Evolutionary conservation across 2,113 vertebrate species (phyloP).

Genomic region (Eulemur rufifrons): DNA sequence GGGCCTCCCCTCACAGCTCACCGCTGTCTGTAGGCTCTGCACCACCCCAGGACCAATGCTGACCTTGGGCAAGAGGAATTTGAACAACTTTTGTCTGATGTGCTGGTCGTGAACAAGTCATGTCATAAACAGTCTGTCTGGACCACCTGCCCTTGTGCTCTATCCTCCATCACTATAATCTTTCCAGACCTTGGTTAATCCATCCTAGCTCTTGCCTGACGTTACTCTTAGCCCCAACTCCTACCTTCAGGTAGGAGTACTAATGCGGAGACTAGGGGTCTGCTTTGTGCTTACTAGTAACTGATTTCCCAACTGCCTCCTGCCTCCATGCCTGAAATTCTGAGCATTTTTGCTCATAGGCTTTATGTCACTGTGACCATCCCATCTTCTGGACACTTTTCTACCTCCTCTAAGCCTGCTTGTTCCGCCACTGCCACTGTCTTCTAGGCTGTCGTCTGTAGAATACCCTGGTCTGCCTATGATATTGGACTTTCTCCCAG

Average conservation of each 20-base stretch:
- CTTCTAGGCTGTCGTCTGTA: not conserved
- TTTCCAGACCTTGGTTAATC: not conserved
- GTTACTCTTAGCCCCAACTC: not conserved
- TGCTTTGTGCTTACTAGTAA: not conserved
- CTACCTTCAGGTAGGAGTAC: not conserved
- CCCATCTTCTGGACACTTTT: not conserved
- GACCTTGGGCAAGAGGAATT: not conserved
- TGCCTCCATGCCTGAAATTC: not conserved
- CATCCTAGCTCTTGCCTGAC: not conserved
- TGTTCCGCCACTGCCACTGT: not conserved
- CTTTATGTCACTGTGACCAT: not conserved
- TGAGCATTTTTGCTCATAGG: not conserved
- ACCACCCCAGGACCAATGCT: not conserved
- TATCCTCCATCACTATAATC: not conserved
- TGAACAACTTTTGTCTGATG: not conserved
- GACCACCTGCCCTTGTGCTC: not conserved
- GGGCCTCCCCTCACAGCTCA: not conserved
- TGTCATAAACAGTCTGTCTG: not conserved
- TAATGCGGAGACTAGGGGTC: not conserved
- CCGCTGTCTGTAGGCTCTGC: not conserved
- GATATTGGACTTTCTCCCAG: not conserved
- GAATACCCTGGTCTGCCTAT: not conserved
- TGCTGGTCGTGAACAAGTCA: not conserved
- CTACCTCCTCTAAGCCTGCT: not conserved
- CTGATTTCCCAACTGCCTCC: not conserved